Conservation (phyloP, 2,113 vertebrate genomes). For the Peromyscus californicus region DNA sequence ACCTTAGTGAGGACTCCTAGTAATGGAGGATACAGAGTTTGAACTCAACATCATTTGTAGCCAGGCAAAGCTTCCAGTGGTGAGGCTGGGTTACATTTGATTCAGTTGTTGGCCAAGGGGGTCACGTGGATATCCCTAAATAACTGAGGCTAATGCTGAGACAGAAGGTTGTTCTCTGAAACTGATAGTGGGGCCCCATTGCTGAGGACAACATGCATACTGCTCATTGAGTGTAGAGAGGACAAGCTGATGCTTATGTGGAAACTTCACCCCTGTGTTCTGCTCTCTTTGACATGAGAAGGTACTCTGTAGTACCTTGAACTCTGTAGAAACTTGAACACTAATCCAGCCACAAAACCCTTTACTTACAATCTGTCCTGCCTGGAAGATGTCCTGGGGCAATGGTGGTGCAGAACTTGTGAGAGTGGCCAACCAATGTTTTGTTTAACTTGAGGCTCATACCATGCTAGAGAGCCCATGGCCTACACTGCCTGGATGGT, state of each 20-base stretch:
- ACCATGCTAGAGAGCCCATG: background rate
- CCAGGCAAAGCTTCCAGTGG: background rate
- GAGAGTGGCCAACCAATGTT: background rate
- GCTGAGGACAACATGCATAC: background rate
- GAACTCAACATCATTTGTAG: background rate
- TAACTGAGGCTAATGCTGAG: background rate
- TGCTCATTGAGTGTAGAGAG: background rate
- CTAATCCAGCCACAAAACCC: background rate
- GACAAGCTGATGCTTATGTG: background rate
- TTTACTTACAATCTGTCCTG: background rate
- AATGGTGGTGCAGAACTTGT: background rate
- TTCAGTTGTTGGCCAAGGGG: background rate
- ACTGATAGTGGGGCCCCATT: background rate
- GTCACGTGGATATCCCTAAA: background rate
- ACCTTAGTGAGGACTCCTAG: no score
- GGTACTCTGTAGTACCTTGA: background rate
- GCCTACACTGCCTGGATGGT: no score
- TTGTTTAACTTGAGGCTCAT: background rate
- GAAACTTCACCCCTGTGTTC: background rate
- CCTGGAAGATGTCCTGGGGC: background rate
- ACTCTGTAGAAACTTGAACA: background rate
- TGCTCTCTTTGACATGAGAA: background rate
- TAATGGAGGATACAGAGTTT: no score
- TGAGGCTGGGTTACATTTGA: background rate
- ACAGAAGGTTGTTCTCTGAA: background rate